phyloP scores from a whole-genome alignment of 2,797 vertebrate genomes.

The Centroberyx gerrardi region DNA sequence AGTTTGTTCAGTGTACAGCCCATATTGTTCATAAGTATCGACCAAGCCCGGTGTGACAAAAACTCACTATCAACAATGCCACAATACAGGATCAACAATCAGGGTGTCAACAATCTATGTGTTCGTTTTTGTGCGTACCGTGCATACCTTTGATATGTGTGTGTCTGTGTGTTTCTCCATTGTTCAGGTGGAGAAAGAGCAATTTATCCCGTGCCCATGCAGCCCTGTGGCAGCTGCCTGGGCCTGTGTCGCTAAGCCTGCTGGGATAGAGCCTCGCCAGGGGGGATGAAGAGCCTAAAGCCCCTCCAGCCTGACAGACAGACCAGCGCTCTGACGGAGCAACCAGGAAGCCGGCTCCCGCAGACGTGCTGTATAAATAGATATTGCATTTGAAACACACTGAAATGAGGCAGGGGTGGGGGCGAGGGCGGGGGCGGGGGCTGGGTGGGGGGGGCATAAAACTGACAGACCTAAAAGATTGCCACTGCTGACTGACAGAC shows the following conservation, averaged over 20 bases:
- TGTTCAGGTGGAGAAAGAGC: conserved; percentile 50
- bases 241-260: conserved; percentile 72
- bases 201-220: conserved; percentile 59
- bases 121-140: background rate
- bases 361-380: conserved; percentile 70
- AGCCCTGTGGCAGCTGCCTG: conserved; percentile 66
- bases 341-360: conserved; percentile 60
- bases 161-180: conserved; percentile 49
- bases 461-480: conserved; percentile 36
- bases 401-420: conserved; percentile 16
- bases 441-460: background rate
- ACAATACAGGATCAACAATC: conserved; percentile 38
- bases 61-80: background rate
- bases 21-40: conserved; percentile 9
- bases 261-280: conserved; percentile 70
- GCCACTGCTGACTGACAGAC: conserved; percentile 34
- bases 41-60: conserved; percentile 24
- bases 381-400: conserved; percentile 53
- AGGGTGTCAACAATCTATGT: background rate
- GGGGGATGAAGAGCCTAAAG: conserved; percentile 79
- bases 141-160: conserved; percentile 19
- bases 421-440: background rate
- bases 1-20: conserved; percentile 31
- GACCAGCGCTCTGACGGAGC: conserved; percentile 61
- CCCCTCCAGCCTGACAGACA: conserved; percentile 76